Evolutionary conservation across 2,113 vertebrate genomes (phyloP), one percentile per base, ranked within the genome.

Genomic region (Pionites leucogaster): DNA sequence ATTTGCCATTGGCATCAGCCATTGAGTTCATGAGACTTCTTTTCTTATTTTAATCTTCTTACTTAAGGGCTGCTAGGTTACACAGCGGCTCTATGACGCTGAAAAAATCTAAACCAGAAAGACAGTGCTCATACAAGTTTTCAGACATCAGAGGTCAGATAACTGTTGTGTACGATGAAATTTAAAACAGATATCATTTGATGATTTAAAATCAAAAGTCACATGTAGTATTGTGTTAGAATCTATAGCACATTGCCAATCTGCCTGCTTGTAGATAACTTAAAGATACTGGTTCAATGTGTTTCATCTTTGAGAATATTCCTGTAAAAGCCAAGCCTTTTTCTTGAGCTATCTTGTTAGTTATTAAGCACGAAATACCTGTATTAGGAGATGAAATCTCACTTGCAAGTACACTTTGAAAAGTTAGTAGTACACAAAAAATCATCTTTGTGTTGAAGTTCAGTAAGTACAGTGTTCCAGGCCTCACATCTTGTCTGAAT

Each of bases 251-350:
- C 12, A 6, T 57, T 67, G 23, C 41, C 46, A 28, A 2, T 46
- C 16, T 44, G 20, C 17, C 31, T 81, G 8, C 10, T 88, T 71
- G 13, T 47, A 52, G 41, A 27, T 63, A 64, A n/a, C 72, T 79
- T 35, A 44, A 35, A 82, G 88, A 78, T 47, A 63, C 15, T 69
- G 28, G 4, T 85, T 83, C 60, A 53, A 8, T 57, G 37, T 79
- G 60, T 72, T 85, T 78, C 64, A 49, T 86, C 18, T 85, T 87
- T 80, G 55, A 94, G 90, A 83, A 95, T 59, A 50, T 74, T 91
- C 35, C 59, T 75, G 59, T 74, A 82, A 42, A 35, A 93, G 20
- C n/a, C 80, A 76, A 84, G n/a, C 33, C n/a, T 82, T 71, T 19
- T 52, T 89, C 37, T 47, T 24, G 68, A 88, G 60, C 57, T 87